A percentile compares a stretch with the other conserved stretches of the same genome.
Evolutionary conservation across 2,797 vertebrate species (phyloP).

Genomic region (Peromyscus aztecus): DNA sequence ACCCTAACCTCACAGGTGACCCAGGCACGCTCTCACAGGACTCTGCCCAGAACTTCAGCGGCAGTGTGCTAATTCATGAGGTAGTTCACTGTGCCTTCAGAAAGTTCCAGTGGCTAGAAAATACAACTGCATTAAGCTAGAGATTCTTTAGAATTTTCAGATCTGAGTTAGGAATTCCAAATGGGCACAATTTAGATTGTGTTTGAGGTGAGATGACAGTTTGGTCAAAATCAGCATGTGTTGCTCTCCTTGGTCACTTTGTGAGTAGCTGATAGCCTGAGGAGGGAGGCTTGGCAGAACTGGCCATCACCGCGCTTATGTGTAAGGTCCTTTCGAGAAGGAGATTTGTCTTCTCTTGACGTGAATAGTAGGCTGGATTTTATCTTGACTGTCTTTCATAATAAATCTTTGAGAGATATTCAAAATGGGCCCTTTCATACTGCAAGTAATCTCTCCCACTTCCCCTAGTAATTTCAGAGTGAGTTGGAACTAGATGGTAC

Average conservation of each 20-base stretch:
- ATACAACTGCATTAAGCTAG: background rate
- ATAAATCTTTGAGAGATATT: background rate
- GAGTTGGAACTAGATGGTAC: background rate
- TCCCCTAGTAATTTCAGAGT: background rate
- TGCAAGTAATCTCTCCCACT: no score
- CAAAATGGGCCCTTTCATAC: background rate
- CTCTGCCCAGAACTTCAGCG: background rate
- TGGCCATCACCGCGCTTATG: background rate
- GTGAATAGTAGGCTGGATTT: background rate
- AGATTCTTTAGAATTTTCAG: conserved; percentile 31
- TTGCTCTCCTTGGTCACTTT: background rate
- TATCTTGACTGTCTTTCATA: conserved; percentile 23
- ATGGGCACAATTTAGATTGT: background rate
- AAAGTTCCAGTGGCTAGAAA: background rate
- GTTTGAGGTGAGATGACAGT: background rate
- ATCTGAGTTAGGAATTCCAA: background rate
- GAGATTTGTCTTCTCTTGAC: background rate
- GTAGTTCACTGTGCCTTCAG: background rate
- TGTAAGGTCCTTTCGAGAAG: background rate
- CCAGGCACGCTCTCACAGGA: background rate
- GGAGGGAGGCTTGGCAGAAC: background rate
- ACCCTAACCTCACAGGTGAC: background rate
- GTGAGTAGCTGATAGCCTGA: background rate
- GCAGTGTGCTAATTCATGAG: background rate
- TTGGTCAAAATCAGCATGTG: background rate